Evolutionary conservation across 2,113 vertebrate species (phyloP), one percentile per base, ranked within the genome.

Genomic region (Bungarus multicinctus): DNA sequence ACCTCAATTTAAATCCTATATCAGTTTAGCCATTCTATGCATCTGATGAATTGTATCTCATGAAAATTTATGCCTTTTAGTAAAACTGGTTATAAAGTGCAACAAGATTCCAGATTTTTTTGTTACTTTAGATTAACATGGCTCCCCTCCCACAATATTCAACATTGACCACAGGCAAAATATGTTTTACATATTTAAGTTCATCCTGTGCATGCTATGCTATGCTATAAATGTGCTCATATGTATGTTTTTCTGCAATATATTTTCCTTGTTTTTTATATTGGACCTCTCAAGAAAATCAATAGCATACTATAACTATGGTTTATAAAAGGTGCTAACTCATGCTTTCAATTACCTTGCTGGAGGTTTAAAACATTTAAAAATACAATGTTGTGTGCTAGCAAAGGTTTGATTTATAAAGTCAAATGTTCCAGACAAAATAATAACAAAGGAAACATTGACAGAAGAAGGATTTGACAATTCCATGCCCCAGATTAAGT

Each of bases 401-500:
- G 10, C 93, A 93, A 93, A 89, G 87, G 90, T 1, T 1, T 9
- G 1, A 27, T 88, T 87, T 95, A 47, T 85, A 90, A 85, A 30
- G 18, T 23, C 64, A 3, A 43, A 85, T 64, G 34, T 89, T n/a
- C 50, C n/a, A 23, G 39, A 81, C 64, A 89, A 92, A 81, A 0
- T 20, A 85, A 85, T 5, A 64, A 3, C 52, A 23, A 92, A 47
- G 0, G 86, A 94, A 90, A 89, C 91, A 74, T 85, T 0, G 0
- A 52, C 30, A 18, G 45, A 89, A 95, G 92, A 6, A 89, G 14
- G 27, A 57, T 30, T 60, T 27, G 52, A 85, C 14, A 10, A 93
- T n/a, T 85, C 91, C 8, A 39, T 25, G 93, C 88, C 93, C 81
- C 12, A 93, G 90, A 91, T 85, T 87, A 54, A 43, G 14, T 39